Base-by-base conservation (phyloP, 2,113 vertebrate species). In the Agapornis roseicollis region DNA sequence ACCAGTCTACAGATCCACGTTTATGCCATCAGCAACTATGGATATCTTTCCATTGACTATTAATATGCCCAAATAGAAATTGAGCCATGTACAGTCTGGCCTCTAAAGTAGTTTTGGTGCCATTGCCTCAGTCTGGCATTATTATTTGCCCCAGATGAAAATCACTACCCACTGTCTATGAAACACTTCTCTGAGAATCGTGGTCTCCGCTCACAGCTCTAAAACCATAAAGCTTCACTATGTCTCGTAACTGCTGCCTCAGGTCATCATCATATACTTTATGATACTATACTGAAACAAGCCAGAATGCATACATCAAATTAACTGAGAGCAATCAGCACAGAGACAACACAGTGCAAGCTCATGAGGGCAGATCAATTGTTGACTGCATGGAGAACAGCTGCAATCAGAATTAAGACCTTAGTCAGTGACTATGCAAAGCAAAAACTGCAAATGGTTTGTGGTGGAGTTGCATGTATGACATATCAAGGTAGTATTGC, bases 41-140 rank as follows among this genome's bases (percentile, higher is more conserved):
- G 25, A n/a, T 2, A 1, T 65, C 41, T 74, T 86, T 85, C 25
- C 41, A 17, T 31, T 74, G 41, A 73, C 44, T 85, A 1, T 66
- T 82, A 64, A 37, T 39, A 61, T 49, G 6, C 7, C 3, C 22
- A 88, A 77, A 56, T 10, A 80, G 31, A 85, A 93, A 91, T 72
- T 13, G 73, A 88, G 7, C 27, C 0, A 0, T 47, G 11, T 29
- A 25, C 4, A 10, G 5, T 35, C 49, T 47, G 7, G 4, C 27
- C 7, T 9, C 63, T 18, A n/a, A 15, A 74, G 17, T 3, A 42
- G 8, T 53, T 86, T 55, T 55, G 14, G 18, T 68, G 23, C 29
- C 28, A 8, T 53, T 47, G 28, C 5, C 24, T 15, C 35, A 39
- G 3, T 20, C 33, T 78, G 11, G 0, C 17, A 2, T 37, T 37